A percentile compares a stretch with the other conserved stretches of the same genome.
Conservation (phyloP, 2,888 invertebrate species). For the Eremobia ochroleuca region DNA sequence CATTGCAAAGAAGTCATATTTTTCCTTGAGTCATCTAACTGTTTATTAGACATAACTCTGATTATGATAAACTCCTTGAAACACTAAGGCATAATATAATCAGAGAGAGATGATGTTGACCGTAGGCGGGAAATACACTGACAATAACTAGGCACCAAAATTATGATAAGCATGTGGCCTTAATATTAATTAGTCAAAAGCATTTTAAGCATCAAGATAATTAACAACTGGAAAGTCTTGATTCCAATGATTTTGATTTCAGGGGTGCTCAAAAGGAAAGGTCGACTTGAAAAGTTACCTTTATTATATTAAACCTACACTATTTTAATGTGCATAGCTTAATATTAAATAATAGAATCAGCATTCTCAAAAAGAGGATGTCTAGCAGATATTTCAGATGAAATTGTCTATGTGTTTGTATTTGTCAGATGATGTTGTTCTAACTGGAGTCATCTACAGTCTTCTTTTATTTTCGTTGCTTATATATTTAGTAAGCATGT, state of each 20-base stretch:
- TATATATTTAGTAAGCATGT: too few species aligned
- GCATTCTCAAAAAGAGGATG: neutral
- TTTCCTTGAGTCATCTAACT: neutral
- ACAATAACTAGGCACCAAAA: neutral
- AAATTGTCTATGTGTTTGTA: too few species aligned
- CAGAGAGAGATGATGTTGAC: conserved; percentile 6
- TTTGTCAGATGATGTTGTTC: too few species aligned
- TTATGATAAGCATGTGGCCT: neutral
- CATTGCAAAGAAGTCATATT: neutral
- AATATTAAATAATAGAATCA: neutral
- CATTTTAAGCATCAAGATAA: neutral
- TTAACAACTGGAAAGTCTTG: neutral
- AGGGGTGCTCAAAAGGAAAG: neutral
- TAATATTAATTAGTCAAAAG: neutral
- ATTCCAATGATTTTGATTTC: neutral
- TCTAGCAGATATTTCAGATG: neutral
- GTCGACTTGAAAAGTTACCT: neutral
- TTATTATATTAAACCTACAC: neutral
- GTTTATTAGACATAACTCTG: neutral
- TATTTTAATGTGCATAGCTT: neutral
- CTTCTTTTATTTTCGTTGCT: too few species aligned
- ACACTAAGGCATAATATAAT: neutral
- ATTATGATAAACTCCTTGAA: conserved; percentile 4
- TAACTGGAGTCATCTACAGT: too few species aligned
- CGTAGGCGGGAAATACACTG: conserved; percentile 19